Conservation (phyloP, 2,888 invertebrate species). For the Marronus borbonicus region DNA sequence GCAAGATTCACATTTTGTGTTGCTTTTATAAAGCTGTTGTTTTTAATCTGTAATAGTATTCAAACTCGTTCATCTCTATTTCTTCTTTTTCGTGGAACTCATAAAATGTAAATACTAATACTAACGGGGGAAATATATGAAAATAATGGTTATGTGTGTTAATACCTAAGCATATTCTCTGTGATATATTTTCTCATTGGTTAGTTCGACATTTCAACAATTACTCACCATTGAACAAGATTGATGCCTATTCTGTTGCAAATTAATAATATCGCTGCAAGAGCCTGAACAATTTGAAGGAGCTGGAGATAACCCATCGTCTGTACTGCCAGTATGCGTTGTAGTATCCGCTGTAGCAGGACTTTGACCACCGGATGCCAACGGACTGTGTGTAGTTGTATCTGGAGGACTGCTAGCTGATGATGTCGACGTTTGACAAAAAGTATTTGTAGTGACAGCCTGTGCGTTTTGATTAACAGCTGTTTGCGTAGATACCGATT, state of each 20-base stretch:
- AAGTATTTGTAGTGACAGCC: constrained; percentile 69
- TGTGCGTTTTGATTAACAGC: constrained; percentile 73
- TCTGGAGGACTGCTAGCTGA: constrained; percentile 82
- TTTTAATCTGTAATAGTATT: no score
- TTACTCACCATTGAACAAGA: constrained; percentile 68
- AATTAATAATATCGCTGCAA: constrained; percentile 63
- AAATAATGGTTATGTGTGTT: no score
- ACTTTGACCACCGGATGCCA: constrained; percentile 73
- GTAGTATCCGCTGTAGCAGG: constrained; percentile 70
- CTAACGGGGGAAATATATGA: no score
- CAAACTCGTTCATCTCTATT: no score
- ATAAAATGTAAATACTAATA: no score
- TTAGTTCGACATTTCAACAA: background rate
- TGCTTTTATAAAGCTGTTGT: no score
- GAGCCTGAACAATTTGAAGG: constrained; percentile 68
- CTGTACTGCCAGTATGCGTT: constrained; percentile 68
- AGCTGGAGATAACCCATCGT: constrained; percentile 69
- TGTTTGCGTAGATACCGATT: constrained; percentile 85
- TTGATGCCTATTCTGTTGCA: constrained; percentile 64
- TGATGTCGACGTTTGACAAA: constrained; percentile 69
- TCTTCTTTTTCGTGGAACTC: no score
- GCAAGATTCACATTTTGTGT: no score
- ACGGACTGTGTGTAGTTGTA: constrained; percentile 88
- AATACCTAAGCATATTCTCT: no score
- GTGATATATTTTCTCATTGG: no score